Percentiles rank a stretch among this genome's conserved stretches.
phyloP scores from a whole-genome alignment of 2,888 invertebrate genomes.

The Apamea sordens region DNA sequence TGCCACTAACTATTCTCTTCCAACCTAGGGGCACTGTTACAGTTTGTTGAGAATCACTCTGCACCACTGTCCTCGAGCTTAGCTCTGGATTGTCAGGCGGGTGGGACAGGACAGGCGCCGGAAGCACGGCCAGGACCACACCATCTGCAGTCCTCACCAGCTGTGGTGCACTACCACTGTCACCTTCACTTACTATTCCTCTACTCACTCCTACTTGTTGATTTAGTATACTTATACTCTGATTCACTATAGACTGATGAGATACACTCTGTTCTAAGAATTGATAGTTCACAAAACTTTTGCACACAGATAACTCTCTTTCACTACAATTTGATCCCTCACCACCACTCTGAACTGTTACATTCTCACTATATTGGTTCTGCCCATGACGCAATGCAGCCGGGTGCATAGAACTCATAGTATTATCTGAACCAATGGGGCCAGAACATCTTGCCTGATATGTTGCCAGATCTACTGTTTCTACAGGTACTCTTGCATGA shows the following conservation, averaged over 20 bases:
- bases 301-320: conserved; percentile 81
- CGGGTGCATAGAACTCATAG: conserved; percentile 81
- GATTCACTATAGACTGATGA: conserved; percentile 89
- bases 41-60: conserved; percentile 84
- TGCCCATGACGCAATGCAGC: conserved; percentile 78
- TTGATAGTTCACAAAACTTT: conserved; percentile 89
- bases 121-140: conserved; percentile 86
- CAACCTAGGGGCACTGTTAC: conserved; percentile 88
- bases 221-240: conserved; percentile 88
- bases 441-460: conserved; percentile 82
- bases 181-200: conserved; percentile 82
- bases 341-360: conserved; percentile 80
- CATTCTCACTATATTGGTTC: conserved; percentile 83
- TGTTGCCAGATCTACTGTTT: conserved; percentile 77
- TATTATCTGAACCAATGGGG: conserved; percentile 76
- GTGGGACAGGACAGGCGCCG: conserved; percentile 77
- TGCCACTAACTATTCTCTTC: conserved; percentile 86
- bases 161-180: conserved; percentile 80
- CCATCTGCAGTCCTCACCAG: conserved; percentile 87
- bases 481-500: conserved; percentile 77
- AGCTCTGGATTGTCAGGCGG: conserved; percentile 76
- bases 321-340: conserved; percentile 82
- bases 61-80: conserved; percentile 79
- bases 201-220: conserved; percentile 87
- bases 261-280: conserved; percentile 89